phyloP scores from a whole-genome alignment of 1,140 invertebrate species.

The honey bee (Apis mellifera) region Amel_HAv3.1 CM009932.2:10880501-10881000 shows the following conservation, averaged over 20 bases:
- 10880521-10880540: neutral
- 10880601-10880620: slow-evolving; percentile 20
- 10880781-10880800: slow-evolving; percentile 24
- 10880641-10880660: neutral
- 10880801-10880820: slow-evolving; percentile 45
- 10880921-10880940: slow-evolving; percentile 23
- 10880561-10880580: slow-evolving; percentile 3
- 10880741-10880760: slow-evolving; percentile 41
- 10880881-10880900: slow-evolving; percentile 46
- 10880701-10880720: neutral
- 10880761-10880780: slow-evolving; percentile 13
- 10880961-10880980: slow-evolving; percentile 34
- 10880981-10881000: neutral
- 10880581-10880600: neutral
- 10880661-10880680: slow-evolving; percentile 3
- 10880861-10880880: slow-evolving; percentile 54
- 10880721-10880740: neutral
- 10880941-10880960: slow-evolving; percentile 54
- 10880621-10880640: slow-evolving; percentile 10
- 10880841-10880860: slow-evolving; percentile 37
- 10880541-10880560: slow-evolving; percentile 30
- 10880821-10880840: slow-evolving; percentile 4
- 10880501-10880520: neutral
- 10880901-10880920: slow-evolving; percentile 32
- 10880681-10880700: neutral